These are phyloP conservation scores for Ptilodon capucinus DNA, from an alignment of 2,888 invertebrate species.

Conservation along the genomic window DNA sequence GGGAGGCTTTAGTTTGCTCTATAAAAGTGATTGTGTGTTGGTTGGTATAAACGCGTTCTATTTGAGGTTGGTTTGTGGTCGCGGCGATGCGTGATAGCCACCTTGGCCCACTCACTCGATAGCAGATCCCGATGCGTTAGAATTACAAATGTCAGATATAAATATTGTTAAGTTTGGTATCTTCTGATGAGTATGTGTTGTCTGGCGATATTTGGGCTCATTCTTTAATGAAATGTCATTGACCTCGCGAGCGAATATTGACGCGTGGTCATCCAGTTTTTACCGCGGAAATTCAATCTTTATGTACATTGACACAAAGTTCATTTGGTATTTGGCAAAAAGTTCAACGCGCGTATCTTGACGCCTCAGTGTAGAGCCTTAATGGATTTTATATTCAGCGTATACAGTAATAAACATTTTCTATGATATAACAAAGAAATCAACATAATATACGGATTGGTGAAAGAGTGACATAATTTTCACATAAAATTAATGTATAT, in stretches of 20 bases:
- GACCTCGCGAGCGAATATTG: no score
- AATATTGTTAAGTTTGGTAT: neutral
- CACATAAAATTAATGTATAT: conserved; percentile 25
- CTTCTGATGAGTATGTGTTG: no score
- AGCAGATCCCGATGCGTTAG: neutral
- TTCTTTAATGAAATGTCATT: no score
- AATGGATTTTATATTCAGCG: neutral
- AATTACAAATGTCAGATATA: neutral
- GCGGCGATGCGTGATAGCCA: neutral
- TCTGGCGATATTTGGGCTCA: no score
- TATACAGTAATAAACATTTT: neutral
- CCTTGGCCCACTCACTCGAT: conserved; percentile 1
- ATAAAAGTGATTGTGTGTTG: neutral
- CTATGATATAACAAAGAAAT: conserved; percentile 7
- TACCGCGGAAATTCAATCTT: no score
- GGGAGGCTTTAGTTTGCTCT: neutral
- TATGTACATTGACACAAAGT: no score
- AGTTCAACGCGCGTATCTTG: no score
- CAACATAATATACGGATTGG: conserved; percentile 7
- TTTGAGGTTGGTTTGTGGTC: neutral
- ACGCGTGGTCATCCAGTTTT: no score
- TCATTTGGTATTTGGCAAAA: no score
- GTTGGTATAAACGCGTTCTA: neutral
- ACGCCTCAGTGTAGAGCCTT: no score
- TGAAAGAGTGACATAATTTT: conserved; percentile 31